Evolutionary conservation across 2,888 invertebrate species (phyloP), one percentile per base, ranked within the genome.

Genomic region (Itoplectis maculator): DNA sequence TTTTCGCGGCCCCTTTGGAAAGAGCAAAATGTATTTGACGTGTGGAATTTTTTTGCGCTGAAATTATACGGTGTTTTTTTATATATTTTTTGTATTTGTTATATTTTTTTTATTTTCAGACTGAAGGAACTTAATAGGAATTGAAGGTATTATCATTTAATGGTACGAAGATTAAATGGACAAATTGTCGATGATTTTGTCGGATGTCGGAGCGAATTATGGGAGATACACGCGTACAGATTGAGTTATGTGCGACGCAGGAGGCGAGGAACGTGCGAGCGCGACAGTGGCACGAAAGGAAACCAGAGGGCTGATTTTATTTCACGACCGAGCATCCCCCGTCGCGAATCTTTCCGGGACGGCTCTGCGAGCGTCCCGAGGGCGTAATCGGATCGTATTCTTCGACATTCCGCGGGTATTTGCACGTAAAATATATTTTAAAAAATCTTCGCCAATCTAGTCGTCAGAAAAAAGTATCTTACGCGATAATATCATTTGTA

Each of bases 351-450:
- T 81, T 47, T 68, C 23, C 51, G 70, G 81, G 76, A 76, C 75
- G 70, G 80, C 70, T 75, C 80, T 70, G 69, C 70, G 65, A 80
- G 70, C 70, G 80, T 66, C 56, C 63, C 75, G 70, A 70, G 65
- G 63, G 70, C 75, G 80, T 80, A 80, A 80, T 80, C 80, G 70
- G 80, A 76, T 80, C 70, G 75, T 65, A 40, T 80, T 70, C 65
- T n/a, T 49, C 29, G 65, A 47, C 65, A 49, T 35, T 51, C 59
- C 61, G 35, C 15, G 51, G 61, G 45, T 73, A 74, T 51, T 15
- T 61, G 59, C 18, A 61, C 61, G 37, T 15, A 37, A 9, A 15
- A 18, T 23, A 54, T 11, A 54, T 54, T 13, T 54, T 3, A 29
- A 29, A 29, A n/a, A 13, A 40, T 61, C 15, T 40, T 8, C 9